Conservation (phyloP, 2,113 vertebrate genomes). For the Rhinichthys klamathensis region DNA sequence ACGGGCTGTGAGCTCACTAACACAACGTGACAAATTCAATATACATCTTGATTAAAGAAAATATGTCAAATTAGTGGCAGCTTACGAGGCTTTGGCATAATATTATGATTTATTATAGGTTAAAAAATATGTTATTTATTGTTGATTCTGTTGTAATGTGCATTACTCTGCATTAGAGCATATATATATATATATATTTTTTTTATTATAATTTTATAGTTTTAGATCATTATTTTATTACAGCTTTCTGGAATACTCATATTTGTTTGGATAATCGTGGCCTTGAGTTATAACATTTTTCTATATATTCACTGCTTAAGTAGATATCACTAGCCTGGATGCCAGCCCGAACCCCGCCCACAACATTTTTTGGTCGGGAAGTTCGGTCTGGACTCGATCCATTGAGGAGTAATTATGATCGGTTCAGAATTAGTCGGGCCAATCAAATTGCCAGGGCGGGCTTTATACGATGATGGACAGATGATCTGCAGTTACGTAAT, state of each 20-base stretch:
- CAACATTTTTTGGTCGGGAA: too few relatives aligned
- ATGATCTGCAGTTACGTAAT: too few relatives aligned
- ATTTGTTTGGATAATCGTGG: not conserved
- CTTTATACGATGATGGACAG: too few relatives aligned
- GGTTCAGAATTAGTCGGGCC: too few relatives aligned
- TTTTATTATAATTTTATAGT: not conserved
- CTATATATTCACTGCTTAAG: not conserved
- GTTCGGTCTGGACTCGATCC: too few relatives aligned
- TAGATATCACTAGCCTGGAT: too few relatives aligned
- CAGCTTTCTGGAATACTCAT: not conserved
- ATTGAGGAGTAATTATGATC: too few relatives aligned
- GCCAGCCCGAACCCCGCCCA: too few relatives aligned
- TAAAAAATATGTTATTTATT: not conserved
- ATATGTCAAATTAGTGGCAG: not conserved
- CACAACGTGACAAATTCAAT: conserved; percentile 52
- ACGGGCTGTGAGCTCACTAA: conserved; percentile 34
- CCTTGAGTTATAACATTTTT: not conserved
- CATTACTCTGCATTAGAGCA: not conserved
- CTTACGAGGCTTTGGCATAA: conserved; percentile 1
- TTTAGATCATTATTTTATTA: not conserved
- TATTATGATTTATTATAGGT: not conserved
- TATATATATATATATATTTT: not conserved
- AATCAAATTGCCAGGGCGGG: too few relatives aligned
- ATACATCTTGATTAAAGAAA: conserved; percentile 44
- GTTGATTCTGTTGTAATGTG: not conserved